Evolutionary conservation across 2,888 invertebrate species (phyloP), one percentile per base, ranked within the genome.

Genomic region (Morinoia aosen): DNA sequence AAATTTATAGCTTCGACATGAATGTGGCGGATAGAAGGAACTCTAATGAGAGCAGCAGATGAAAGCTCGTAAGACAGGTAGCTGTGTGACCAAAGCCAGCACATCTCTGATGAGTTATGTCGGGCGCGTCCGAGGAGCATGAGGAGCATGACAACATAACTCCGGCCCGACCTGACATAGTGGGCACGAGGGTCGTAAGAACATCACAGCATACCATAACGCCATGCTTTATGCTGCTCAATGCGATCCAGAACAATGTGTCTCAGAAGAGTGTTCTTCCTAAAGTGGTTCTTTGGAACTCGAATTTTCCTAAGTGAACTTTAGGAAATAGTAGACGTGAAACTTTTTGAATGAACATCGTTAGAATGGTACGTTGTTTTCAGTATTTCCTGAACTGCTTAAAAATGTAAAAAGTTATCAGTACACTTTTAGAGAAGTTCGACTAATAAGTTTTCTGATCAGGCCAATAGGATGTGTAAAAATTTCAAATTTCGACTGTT

Each of bases 1-100:
- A 76, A 76, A 76, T 76, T 33, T 76, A 76, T 33, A 10, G 76
- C 76, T 16, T 33, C 8, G 76, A 76, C 33, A 33, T 25, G 25
- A 76, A 76, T 76, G 16, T 76, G 8, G 76, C 25, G 10, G 76
- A 25, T 33, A 33, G 76, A 76, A 76, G 76, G 33, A 48, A 76
- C 25, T 76, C 76, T 33, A 76, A 48, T 90, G n/a, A 88, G 88
- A 88, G 88, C 88, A 11, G 88, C 11, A 88, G 90, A 90, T 40
- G 90, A 40, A 40, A 76, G 76, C 2, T 76, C 90, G 90, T 90
- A 90, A 90, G 90, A 90, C 90, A 90, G 90, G 90, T 90, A 90
- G 90, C 90, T 12, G 90, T 90, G 90, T 88, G 88, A n/a, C 19
- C 11, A n/a, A 88, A 40, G 90, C 14, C 90, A 12, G 14, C 16